Evolutionary conservation across 2,797 vertebrate genomes (phyloP).

Genomic region (Alfaro cultratus): DNA sequence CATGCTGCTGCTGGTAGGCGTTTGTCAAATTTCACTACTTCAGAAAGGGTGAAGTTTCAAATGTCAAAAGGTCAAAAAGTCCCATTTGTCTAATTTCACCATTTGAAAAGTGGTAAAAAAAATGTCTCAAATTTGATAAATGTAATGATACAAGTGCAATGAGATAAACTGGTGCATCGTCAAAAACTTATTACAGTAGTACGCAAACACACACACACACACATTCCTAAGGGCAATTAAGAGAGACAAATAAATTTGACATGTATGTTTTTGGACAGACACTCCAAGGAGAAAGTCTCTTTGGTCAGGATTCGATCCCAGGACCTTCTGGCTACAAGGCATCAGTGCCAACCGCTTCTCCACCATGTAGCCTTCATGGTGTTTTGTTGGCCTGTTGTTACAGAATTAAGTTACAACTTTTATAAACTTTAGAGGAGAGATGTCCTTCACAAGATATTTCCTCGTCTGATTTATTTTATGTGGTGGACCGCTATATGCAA

Average conservation of each 20-base stretch:
- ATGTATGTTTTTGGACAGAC: background rate
- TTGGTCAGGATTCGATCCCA: background rate
- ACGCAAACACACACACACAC: background rate
- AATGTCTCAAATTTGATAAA: background rate
- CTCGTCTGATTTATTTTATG: background rate
- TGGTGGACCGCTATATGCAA: background rate
- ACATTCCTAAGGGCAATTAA: background rate
- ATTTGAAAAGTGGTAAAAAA: slow-evolving; percentile 71
- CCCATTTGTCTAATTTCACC: no score
- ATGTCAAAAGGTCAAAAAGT: no score
- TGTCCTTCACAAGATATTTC: background rate
- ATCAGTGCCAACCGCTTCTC: background rate
- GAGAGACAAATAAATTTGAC: background rate
- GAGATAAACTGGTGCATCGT: background rate
- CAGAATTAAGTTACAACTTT: background rate
- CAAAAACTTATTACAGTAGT: background rate
- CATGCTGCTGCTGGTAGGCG: slow-evolving; percentile 82
- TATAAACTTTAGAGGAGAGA: background rate
- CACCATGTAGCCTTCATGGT: background rate
- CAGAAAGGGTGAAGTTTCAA: no score
- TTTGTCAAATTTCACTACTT: background rate
- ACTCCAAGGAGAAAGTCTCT: background rate
- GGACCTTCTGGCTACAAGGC: background rate
- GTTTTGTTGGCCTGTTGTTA: background rate
- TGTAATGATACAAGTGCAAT: background rate